A percentile compares a stretch with the other conserved stretches of the same genome.
phyloP scores from a whole-genome alignment of 2,113 vertebrate genomes.

The Mirza zaza region DNA sequence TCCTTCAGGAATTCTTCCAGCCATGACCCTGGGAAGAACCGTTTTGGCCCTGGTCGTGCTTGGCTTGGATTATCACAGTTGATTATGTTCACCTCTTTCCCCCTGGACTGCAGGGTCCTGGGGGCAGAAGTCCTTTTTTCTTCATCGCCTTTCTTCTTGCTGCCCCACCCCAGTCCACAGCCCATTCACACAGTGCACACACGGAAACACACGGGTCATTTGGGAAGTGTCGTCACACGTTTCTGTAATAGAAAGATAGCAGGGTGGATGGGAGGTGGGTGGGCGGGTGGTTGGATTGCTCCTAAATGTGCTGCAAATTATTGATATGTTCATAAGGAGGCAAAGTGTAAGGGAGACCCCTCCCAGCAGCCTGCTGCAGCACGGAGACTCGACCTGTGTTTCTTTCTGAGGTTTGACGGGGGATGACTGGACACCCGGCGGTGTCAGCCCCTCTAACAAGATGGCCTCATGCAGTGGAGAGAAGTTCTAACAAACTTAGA shows the following conservation, averaged over 20 bases:
- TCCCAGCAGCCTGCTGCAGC: background rate
- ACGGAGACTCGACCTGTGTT: background rate
- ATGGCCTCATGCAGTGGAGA: background rate
- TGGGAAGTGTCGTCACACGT: background rate
- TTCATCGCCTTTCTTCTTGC: background rate
- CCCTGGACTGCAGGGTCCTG: background rate
- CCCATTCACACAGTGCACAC: background rate
- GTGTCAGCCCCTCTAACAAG: background rate
- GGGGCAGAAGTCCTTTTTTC: background rate
- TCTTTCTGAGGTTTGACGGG: background rate
- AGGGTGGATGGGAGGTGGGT: background rate
- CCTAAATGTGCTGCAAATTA: no score
- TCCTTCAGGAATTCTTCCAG: background rate
- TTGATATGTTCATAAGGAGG: background rate
- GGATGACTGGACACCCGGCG: background rate
- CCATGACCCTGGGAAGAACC: background rate
- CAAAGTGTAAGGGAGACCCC: background rate
- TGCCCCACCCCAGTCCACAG: background rate
- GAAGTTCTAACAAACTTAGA: background rate
- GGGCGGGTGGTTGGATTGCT: background rate
- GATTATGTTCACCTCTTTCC: background rate
- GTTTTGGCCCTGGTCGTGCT: background rate
- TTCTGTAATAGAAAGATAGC: background rate
- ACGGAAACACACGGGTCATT: no score
- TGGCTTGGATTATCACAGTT: background rate